These are phyloP conservation scores for Nasonia giraulti DNA, from an alignment of 1,140 invertebrate genomes.

Conservation along the genomic window DNA sequence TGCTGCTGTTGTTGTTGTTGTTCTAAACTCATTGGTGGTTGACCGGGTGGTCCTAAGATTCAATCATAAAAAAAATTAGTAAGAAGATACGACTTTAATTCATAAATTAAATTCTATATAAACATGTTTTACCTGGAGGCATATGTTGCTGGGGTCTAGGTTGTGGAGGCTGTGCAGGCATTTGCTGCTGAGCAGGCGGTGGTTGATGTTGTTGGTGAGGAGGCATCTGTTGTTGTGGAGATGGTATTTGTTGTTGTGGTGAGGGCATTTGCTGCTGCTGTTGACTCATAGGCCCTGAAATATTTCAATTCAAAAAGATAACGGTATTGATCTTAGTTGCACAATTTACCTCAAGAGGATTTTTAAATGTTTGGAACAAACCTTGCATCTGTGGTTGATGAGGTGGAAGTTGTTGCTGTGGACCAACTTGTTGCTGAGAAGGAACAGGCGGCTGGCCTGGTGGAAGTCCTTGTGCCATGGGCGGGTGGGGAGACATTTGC, in stretches of 20 bases:
- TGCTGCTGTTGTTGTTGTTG: conserved; percentile 47
- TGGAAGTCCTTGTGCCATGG: conserved; percentile 28
- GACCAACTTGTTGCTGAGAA: conserved; percentile 23
- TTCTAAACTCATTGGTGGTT: conserved; percentile 27
- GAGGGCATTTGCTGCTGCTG: conserved; percentile 41
- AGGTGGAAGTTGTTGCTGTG: conserved; percentile 26
- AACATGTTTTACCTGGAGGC: conserved; percentile 51
- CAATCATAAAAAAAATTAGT: background rate
- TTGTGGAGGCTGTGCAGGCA: conserved; percentile 33
- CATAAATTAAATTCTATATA: conserved; percentile 2
- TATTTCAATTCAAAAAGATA: background rate
- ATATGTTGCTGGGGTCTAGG: conserved; percentile 51
- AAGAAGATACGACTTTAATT: background rate
- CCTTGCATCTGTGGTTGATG: conserved; percentile 48
- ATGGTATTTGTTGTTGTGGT: conserved; percentile 42
- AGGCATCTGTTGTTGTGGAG: conserved; percentile 47
- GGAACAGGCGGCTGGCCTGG: background rate
- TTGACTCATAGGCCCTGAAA: conserved; percentile 45
- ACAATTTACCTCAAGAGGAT: too few species aligned
- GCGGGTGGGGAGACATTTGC: conserved; percentile 44
- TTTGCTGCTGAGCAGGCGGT: conserved; percentile 41
- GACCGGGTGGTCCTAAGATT: conserved; percentile 8
- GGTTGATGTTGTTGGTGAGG: conserved; percentile 47
- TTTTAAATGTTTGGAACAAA: background rate
- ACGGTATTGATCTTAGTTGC: background rate